Evolutionary conservation across 1,140 invertebrate species (phyloP).

Genomic region (Sitophilus oryzae): DNA sequence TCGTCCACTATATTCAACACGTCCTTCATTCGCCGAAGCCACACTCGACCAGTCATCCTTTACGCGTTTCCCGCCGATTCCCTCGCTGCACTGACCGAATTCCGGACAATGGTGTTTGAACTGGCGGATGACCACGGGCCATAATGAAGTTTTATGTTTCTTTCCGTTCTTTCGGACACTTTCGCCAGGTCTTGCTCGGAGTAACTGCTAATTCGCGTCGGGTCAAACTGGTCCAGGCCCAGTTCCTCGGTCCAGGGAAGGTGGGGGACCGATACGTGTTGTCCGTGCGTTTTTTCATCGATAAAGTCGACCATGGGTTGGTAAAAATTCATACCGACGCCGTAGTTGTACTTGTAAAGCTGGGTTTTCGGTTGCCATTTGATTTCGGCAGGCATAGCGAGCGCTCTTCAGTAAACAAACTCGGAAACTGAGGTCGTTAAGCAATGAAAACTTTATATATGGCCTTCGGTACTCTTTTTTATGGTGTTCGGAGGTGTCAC

Average conservation of each 20-base stretch:
- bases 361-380: constrained; percentile 53
- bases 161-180: constrained; percentile 57
- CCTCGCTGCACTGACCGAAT: constrained; percentile 32
- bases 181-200: constrained; percentile 56
- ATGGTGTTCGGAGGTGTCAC: too few relatives aligned
- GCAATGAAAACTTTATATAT: too few relatives aligned
- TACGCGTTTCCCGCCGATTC: constrained; percentile 33
- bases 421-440: too few relatives aligned
- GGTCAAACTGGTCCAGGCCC: constrained; percentile 53
- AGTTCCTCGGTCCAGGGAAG: constrained; percentile 70
- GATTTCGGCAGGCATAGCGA: too few relatives aligned
- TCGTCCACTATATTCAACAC: too few relatives aligned
- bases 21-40: too few relatives aligned
- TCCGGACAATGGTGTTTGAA: constrained; percentile 32
- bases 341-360: constrained; percentile 73
- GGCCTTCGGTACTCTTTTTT: too few relatives aligned
- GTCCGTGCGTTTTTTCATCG: constrained; percentile 48
- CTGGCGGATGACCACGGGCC: constrained; percentile 44
- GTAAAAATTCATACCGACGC: constrained; percentile 72
- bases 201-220: constrained; percentile 45
- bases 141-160: constrained; percentile 60
- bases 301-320: constrained; percentile 80
- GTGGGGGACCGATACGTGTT: constrained; percentile 53
- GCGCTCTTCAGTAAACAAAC: too few relatives aligned
- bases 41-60: too few relatives aligned